Base-by-base conservation (phyloP, 1,140 invertebrate species). In the Belonocnema kinseyi region DNA sequence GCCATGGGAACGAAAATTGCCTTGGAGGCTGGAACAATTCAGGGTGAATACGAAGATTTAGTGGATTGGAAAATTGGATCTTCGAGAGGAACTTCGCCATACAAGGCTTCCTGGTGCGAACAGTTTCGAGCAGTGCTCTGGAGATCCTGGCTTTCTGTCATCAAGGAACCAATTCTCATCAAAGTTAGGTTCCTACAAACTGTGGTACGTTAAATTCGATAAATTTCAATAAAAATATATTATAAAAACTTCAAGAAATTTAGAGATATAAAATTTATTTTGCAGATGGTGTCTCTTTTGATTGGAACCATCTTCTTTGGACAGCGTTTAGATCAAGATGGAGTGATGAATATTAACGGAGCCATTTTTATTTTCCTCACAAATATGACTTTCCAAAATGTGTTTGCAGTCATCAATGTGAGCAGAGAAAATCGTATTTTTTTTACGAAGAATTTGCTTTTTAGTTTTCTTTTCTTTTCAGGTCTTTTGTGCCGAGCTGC, bases 311-410 rank as follows among this genome's bases (percentile, higher is more conserved):
- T 99, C 75, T 99, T 98, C 90, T 96, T 96, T 85, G 94, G 95
- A 1, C 98, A 99, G 88, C 91, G 94, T 83, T 85, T 97, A 50
- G 94, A 96, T 84, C 95, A 98, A 89, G 95, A 97, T 83, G 97
- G 97, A 6, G 96, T 98, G 0, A 97, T 97, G 94, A 99, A 99
- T 88, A 97, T 99, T 76, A 99, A 98, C 88, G 98, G 98, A 70
- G 97, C 96, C n/a, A 93, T 99, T 21, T 99, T 98, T 87, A 94
- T 99, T 74, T 95, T 98, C 86, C 92, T 99, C 3, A 97, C 96
- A 6, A 98, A 98, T 89, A 97, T 97, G 95, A 99, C 97, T 10
- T 98, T 98, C 89, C 97, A 97, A 87, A 98, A 98, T 90, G 94
- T 97, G 12, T 97, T 96, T 86, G 95, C 96, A 61, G 97, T 98